Evolutionary conservation across 2,888 invertebrate genomes (phyloP).

Genomic region (Rotaria macrura): DNA sequence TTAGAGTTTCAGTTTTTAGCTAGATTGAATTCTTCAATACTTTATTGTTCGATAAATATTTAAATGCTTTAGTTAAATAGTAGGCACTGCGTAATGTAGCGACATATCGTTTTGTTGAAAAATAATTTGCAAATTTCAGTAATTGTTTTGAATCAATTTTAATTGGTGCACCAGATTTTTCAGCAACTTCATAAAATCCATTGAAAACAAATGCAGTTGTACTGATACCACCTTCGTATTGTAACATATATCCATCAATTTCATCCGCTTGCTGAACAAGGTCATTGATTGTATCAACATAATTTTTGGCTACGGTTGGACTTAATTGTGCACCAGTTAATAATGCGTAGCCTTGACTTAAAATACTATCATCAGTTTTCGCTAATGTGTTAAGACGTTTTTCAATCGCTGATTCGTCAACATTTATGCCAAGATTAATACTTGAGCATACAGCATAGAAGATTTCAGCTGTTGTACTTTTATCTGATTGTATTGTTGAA

Average conservation of each 20-base stretch:
- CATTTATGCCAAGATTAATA: not conserved
- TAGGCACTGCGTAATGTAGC: conserved; percentile 72
- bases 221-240: conserved; percentile 64
- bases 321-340: not conserved
- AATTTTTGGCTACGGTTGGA: not conserved
- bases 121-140: conserved; percentile 77
- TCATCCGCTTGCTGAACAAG: conserved; percentile 72
- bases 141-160: conserved; percentile 59
- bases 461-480: not conserved
- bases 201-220: conserved; percentile 56
- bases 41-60: conserved; percentile 61
- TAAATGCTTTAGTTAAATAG: conserved; percentile 67
- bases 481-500: not conserved
- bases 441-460: not conserved
- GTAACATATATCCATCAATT: conserved; percentile 67
- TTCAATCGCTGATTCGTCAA: not conserved
- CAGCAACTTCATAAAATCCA: conserved; percentile 59
- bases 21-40: conserved; percentile 45
- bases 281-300: not conserved
- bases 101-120: conserved; percentile 76
- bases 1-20: no score
- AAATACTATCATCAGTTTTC: not conserved
- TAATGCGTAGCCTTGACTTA: conserved; percentile 5
- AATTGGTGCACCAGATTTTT: conserved; percentile 56
- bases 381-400: conserved; percentile 9